Percentiles rank a stretch among this genome's conserved stretches.
phyloP scores from a whole-genome alignment of 1,140 invertebrate genomes.

The Caerostris extrusa region DNA sequence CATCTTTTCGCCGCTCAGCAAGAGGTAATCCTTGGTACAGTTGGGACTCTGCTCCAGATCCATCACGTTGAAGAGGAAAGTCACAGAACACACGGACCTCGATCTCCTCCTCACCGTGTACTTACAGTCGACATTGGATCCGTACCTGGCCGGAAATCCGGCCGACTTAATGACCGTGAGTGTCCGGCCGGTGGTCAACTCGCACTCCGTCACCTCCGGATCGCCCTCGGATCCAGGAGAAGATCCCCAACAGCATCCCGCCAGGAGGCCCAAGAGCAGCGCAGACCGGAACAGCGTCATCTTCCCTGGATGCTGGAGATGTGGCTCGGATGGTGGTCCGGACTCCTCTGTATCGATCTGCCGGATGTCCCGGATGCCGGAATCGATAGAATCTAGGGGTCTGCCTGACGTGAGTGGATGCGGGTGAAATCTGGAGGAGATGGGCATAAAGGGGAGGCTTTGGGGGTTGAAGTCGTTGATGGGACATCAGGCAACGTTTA shows the following conservation, averaged over 20 bases:
- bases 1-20: conserved; percentile 75
- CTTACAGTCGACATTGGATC: conserved; percentile 75
- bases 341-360: conserved; percentile 1
- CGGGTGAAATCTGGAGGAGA: conserved; percentile 5
- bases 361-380: background rate
- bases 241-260: background rate
- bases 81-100: conserved; percentile 76
- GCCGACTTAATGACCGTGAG: conserved; percentile 76
- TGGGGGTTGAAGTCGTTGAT: background rate
- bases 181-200: conserved; percentile 72
- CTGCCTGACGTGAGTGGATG: background rate
- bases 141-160: conserved; percentile 77
- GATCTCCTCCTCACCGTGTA: conserved; percentile 75
- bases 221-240: conserved; percentile 15
- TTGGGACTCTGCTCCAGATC: conserved; percentile 75
- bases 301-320: conserved; percentile 37
- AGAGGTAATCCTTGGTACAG: conserved; percentile 76
- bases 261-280: background rate
- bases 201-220: conserved; percentile 67
- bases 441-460: background rate
- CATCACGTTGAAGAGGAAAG: conserved; percentile 78
- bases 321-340: background rate
- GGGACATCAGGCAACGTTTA: background rate
- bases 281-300: background rate
- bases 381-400: conserved; percentile 77